A percentile compares a stretch with the other conserved stretches of the same genome.
These are phyloP conservation scores for Antrozous pallidus DNA, from an alignment of 2,797 vertebrate species.

Conservation along the genomic window DNA sequence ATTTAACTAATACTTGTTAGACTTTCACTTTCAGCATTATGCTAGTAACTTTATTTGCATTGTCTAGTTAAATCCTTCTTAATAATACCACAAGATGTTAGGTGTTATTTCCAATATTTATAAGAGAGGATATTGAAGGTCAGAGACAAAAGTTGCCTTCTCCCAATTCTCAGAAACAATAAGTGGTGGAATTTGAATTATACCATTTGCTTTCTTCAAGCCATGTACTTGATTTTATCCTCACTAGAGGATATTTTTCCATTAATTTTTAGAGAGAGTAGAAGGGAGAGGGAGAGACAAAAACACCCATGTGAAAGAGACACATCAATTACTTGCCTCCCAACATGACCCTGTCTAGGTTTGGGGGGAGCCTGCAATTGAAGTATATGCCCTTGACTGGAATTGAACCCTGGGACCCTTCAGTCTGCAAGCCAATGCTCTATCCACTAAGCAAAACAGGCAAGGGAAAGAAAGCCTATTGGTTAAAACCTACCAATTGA, in stretches of 20 bases:
- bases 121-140: neutral
- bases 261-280: too few relatives aligned
- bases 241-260: too few relatives aligned
- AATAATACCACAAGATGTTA: neutral
- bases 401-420: too few relatives aligned
- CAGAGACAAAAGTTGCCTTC: neutral
- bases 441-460: too few relatives aligned
- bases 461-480: too few relatives aligned
- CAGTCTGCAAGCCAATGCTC: too few relatives aligned
- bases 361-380: too few relatives aligned
- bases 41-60: conserved; percentile 34
- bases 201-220: neutral
- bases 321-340: too few relatives aligned
- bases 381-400: too few relatives aligned
- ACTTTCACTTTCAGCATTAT: conserved; percentile 28
- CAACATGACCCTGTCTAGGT: too few relatives aligned
- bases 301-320: too few relatives aligned
- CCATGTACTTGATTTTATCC: neutral
- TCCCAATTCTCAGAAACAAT: neutral
- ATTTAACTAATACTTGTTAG: neutral
- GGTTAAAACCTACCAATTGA: neutral
- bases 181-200: neutral
- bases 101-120: conserved; percentile 32
- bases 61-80: neutral
- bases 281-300: too few relatives aligned